phyloP scores from a whole-genome alignment of 1,140 invertebrate genomes.

The Anagrus nilaparvatae region DNA sequence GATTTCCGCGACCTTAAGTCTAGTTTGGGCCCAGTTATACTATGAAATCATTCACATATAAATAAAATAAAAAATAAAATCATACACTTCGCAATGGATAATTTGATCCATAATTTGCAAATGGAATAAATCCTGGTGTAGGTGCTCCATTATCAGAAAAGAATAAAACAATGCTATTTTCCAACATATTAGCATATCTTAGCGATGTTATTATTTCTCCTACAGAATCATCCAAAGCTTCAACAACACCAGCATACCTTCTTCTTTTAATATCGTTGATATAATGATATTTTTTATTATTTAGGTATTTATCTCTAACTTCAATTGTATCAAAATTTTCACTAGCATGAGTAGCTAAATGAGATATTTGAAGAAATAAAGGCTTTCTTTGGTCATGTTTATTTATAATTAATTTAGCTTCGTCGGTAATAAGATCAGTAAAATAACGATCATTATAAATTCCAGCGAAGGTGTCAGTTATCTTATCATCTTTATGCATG shows the following conservation, averaged over 20 bases:
- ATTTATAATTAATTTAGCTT: slow-evolving; percentile 44
- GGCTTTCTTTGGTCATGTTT: slow-evolving; percentile 41
- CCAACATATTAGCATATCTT: slow-evolving; percentile 33
- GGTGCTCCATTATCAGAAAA: slow-evolving; percentile 50
- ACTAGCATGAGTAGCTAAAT: slow-evolving; percentile 44
- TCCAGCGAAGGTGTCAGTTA: no score
- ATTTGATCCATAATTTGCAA: slow-evolving; percentile 54
- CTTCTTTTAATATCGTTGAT: slow-evolving; percentile 41
- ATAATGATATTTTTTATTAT: slow-evolving; percentile 40
- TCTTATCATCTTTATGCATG: background rate
- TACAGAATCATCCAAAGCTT: slow-evolving; percentile 49
- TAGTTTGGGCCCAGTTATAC: no score
- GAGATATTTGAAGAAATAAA: slow-evolving; percentile 50
- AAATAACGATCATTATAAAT: no score
- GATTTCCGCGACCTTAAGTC: no score
- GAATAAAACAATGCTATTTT: slow-evolving; percentile 46
- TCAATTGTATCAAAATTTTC: slow-evolving; percentile 12
- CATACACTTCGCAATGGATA: slow-evolving; percentile 53
- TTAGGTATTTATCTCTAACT: slow-evolving; percentile 24
- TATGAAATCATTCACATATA: no score
- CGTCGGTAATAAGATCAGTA: slow-evolving; percentile 47
- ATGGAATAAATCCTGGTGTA: slow-evolving; percentile 29
- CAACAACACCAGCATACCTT: slow-evolving; percentile 46
- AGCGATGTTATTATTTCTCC: slow-evolving; percentile 42
- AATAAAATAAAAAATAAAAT: no score